Conservation (phyloP, 1,140 invertebrate genomes). For the Drosophila navojoa region DNA sequence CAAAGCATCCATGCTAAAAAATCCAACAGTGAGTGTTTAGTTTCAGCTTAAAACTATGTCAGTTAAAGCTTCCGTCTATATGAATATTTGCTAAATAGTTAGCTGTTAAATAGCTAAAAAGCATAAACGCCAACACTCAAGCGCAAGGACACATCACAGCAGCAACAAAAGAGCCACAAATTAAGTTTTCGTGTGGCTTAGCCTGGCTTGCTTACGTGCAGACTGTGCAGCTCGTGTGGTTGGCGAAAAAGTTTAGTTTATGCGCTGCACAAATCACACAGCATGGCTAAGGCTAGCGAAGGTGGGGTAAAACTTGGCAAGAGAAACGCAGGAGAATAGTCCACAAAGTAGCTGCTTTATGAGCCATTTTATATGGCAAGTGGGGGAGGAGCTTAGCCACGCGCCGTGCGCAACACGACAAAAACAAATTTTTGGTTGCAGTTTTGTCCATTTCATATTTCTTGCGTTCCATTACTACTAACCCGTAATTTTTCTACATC, state of each 20-base stretch:
- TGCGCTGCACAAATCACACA: constrained; percentile 43
- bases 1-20: no score
- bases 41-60: no score
- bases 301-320: not conserved
- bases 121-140: no score
- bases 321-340: not conserved
- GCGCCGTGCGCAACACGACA: constrained; percentile 48
- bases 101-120: no score
- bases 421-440: constrained; percentile 60
- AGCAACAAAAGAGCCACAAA: constrained; percentile 43
- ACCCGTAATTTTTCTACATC: constrained; percentile 3
- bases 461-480: constrained; percentile 29
- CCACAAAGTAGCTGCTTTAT: constrained; percentile 62
- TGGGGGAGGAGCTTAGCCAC: not conserved
- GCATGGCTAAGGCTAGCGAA: constrained; percentile 15
- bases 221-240: constrained; percentile 33
- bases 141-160: constrained; percentile 35
- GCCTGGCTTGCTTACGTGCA: constrained; percentile 25
- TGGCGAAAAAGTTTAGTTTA: constrained; percentile 51
- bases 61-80: no score
- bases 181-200: constrained; percentile 50
- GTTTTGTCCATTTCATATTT: constrained; percentile 39
- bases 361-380: constrained; percentile 25
- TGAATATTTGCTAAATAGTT: no score
- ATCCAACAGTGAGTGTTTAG: no score